These are phyloP conservation scores for Cossypha polioptera DNA, from an alignment of 2,797 vertebrate genomes.

Conservation along the genomic window DNA sequence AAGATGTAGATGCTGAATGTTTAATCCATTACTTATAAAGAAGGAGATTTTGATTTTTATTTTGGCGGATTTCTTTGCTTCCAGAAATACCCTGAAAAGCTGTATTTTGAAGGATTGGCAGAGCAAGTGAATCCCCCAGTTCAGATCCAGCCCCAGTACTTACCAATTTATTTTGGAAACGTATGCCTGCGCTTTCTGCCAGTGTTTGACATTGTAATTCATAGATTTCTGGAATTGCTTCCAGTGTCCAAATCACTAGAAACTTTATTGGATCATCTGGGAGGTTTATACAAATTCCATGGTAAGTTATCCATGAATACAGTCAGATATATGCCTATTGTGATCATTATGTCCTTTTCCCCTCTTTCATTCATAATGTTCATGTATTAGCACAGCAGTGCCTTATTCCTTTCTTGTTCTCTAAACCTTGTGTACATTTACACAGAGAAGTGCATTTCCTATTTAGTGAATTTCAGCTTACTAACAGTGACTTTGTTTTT, in stretches of 20 bases:
- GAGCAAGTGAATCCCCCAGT: constrained; percentile 97
- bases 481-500: background rate
- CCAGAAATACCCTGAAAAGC: constrained; percentile 98
- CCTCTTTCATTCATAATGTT: background rate
- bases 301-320: constrained; percentile 75
- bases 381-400: background rate
- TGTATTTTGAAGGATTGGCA: constrained; percentile 97
- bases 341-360: background rate
- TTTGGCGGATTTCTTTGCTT: background rate
- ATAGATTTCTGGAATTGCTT: constrained; percentile 95
- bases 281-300: constrained; percentile 97
- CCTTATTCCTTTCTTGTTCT: background rate
- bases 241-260: constrained; percentile 97
- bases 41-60: background rate
- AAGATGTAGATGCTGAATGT: background rate
- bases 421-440: background rate
- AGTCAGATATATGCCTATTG: background rate
- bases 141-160: constrained; percentile 92
- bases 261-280: constrained; percentile 94
- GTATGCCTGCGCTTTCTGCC: constrained; percentile 97
- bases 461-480: background rate
- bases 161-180: constrained; percentile 98
- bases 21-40: background rate
- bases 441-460: background rate
- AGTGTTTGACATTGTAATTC: constrained; percentile 98